Base-by-base conservation (phyloP, 2,888 invertebrate genomes). In the Hermaeophaga mercurialis region DNA sequence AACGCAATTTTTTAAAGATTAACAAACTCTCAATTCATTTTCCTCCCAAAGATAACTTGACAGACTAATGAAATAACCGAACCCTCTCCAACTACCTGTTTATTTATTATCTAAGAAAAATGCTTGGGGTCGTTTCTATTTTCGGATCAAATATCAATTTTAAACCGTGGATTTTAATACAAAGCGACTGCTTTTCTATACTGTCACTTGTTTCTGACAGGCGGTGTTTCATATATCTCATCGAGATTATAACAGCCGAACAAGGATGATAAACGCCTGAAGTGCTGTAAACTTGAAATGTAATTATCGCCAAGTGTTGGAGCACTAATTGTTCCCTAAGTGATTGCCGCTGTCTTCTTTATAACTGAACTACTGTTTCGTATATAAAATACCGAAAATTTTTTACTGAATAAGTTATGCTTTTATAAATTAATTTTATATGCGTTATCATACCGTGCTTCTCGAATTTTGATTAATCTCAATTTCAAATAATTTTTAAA, bases 201-300 rank as follows among this genome's bases (percentile, higher is more conserved):
- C 62, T 64, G 64, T 67, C 67, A 67, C 66, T 67, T 68, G 68
- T 65, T 66, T 61, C 58, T 66, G 66, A 68, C 66, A 66, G 67
- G 59, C 59, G 60, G 49, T 62, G 66, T 64, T 67, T 66, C 67
- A 62, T 67, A 66, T 66, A 66, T 66, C 66, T 67, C 66, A 63
- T 65, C 63, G 56, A 57, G 61, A 60, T 61, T 61, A 59, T 61
- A 58, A 61, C 58, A 49, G 58, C 52, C 52, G 58, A 56, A 63
- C 54, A 46, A 56, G 36, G 53, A 60, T 60, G 56, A 63, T 62
- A 56, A 61, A 61, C 59, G 49, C 56, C 54, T 52, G 54, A 59
- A 54, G 59, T 58, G 54, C 54, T 59, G 56, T 58, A 58, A 58
- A 59, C 47, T 57, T 58, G 38, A 48, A 50, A 48, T 58, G 55